These are phyloP conservation scores for Standfussiana lucernea DNA, from an alignment of 2,888 invertebrate species.

Conservation along the genomic window DNA sequence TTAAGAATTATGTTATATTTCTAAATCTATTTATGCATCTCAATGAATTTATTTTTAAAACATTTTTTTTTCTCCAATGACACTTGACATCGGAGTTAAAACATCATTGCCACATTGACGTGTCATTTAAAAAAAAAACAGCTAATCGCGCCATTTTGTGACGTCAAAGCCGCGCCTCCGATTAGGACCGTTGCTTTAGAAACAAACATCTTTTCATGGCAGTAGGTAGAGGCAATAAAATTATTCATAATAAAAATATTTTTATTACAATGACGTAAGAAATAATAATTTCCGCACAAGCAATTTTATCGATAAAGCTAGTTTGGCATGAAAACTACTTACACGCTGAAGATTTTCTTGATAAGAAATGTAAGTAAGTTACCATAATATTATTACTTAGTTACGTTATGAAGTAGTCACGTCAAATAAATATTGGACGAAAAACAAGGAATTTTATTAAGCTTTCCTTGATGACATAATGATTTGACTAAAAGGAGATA, in stretches of 20 bases:
- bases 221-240: constrained; percentile 14
- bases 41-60: constrained; percentile 20
- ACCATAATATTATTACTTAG: neutral
- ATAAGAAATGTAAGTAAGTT: neutral
- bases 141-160: constrained; percentile 63
- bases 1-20: constrained; percentile 25
- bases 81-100: constrained; percentile 39
- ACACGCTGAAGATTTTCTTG: neutral
- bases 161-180: constrained; percentile 79
- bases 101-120: constrained; percentile 4
- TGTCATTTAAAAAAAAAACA: constrained; percentile 45
- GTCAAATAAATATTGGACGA: neutral
- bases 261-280: constrained; percentile 30
- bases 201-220: constrained; percentile 53
- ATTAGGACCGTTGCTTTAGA: constrained; percentile 56
- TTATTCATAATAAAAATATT: constrained; percentile 12
- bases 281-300: constrained; percentile 21
- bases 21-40: constrained; percentile 6
- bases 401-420: neutral
- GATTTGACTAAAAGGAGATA: neutral
- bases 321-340: constrained; percentile 14
- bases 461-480: constrained; percentile 8
- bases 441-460: neutral
- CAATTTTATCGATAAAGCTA: constrained; percentile 22
- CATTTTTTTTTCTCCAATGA: constrained; percentile 18